Evolutionary conservation across 2,113 vertebrate genomes (phyloP), one percentile per base, ranked within the genome.

Genomic region (Pelodiscus sinensis): DNA sequence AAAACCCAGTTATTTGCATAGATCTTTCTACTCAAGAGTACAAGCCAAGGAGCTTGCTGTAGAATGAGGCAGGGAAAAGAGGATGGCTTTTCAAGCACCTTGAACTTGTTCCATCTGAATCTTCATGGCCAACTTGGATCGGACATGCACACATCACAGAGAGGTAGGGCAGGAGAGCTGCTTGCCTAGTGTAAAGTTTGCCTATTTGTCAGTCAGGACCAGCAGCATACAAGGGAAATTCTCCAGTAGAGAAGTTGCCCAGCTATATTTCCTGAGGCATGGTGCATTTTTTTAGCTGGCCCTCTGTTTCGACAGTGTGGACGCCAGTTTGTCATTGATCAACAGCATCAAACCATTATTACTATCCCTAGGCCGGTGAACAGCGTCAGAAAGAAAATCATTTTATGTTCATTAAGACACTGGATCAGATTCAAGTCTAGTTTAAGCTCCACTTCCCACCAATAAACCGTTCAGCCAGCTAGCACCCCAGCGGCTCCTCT

Each of bases 401-500:
- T 44, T 75, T 44, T 44, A 75, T 75, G 71, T 5, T 75, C 19
- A 75, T 75, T 44, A 44, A 75, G 18, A 2, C 5, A 22, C 79
- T 60, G 55, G 16, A 82, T 38, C 35, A 84, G 83, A 87, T 73
- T 29, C 13, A 68, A 90, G 51, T 1, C 57, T 78, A 29, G 0
- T 15, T 14, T n/a, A 29, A 1, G 77, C 58, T 96, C 75, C 22
- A 2, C 18, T 58, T 56, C 68, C 79, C 80, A 13, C 10, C 38
- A n/a, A 22, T 0, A 4, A 0, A 1, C 29, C 85, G 87, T 68
- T 87, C 58, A 82, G 10, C 51, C 6, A 65, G 80, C 4, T 51
- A 27, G 58, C 35, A 35, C 11, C 9, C 65, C 71, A 50, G 24
- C 21, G 50, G 1, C 27, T 0, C 0, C 27, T 16, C 18, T 51